Evolutionary conservation across 2,888 invertebrate species (phyloP).

Genomic region (Polymixis lichenea): DNA sequence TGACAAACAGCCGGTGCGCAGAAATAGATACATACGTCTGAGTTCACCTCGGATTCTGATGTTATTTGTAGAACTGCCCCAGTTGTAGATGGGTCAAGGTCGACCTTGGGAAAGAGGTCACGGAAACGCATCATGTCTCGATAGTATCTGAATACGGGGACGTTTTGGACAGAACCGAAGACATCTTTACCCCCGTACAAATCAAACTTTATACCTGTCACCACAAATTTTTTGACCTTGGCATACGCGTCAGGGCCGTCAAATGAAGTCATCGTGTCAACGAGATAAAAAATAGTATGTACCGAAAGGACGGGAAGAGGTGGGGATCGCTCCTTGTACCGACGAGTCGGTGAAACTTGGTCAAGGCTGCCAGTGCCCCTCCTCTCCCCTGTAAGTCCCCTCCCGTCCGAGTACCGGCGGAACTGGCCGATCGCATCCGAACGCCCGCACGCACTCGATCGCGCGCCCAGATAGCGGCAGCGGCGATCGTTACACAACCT

Average conservation of each 20-base stretch:
- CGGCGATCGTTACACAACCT: constrained; percentile 85
- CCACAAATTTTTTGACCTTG: constrained; percentile 78
- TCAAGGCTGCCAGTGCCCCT: constrained; percentile 86
- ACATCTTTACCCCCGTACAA: constrained; percentile 10
- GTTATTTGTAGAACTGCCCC: constrained; percentile 85
- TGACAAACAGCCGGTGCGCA: constrained; percentile 84
- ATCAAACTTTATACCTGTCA: constrained; percentile 50
- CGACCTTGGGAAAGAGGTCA: constrained; percentile 80
- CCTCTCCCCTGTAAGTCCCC: constrained; percentile 73
- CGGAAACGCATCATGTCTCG: constrained; percentile 67
- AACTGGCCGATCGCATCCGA: constrained; percentile 82
- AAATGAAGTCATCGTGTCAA: constrained; percentile 87
- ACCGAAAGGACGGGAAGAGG: constrained; percentile 89
- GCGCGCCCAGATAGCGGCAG: constrained; percentile 82
- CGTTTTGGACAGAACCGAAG: constrained; percentile 23
- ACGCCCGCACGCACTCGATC: constrained; percentile 82
- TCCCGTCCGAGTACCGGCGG: constrained; percentile 77
- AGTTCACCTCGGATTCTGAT: constrained; percentile 84
- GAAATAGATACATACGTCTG: constrained; percentile 83
- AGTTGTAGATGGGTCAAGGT: constrained; percentile 89
- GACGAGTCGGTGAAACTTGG: constrained; percentile 90
- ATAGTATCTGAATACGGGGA: constrained; percentile 26
- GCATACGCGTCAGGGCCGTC: constrained; percentile 77
- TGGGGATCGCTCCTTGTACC: constrained; percentile 89
- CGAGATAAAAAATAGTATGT: constrained; percentile 80